A percentile compares a stretch with the other conserved stretches of the same genome.
Evolutionary conservation across 2,888 invertebrate species (phyloP).

Genomic region (Ichneumon xanthorius): DNA sequence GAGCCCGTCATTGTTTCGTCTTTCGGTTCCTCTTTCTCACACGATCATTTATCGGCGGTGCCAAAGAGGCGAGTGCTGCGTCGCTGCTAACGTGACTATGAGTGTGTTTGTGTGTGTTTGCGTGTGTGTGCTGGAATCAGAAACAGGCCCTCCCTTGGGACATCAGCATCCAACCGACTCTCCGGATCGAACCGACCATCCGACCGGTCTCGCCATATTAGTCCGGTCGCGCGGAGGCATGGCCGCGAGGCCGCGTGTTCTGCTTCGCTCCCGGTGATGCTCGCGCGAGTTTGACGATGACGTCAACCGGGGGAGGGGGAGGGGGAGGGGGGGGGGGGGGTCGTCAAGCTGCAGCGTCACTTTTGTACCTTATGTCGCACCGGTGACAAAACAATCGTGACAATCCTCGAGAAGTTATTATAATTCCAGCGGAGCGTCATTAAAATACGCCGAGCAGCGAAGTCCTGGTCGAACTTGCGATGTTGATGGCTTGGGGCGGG

Average conservation of each 20-base stretch:
- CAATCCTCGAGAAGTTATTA: background rate
- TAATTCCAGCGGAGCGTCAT: background rate
- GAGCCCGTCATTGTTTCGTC: background rate
- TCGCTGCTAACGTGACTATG: background rate
- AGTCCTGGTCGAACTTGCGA: background rate
- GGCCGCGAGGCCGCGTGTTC: conserved; percentile 66
- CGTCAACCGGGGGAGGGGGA: conserved; percentile 28
- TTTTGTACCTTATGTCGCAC: background rate
- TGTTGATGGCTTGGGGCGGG: background rate
- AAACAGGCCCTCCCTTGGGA: conserved; percentile 41
- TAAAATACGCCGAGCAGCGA: background rate
- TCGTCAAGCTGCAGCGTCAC: conserved; percentile 39
- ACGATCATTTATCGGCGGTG: conserved; percentile 23
- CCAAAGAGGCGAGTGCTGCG: conserved; percentile 14
- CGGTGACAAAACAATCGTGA: conserved; percentile 27
- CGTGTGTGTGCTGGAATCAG: conserved; percentile 20
- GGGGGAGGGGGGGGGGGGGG: background rate
- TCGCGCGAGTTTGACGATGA: conserved; percentile 44
- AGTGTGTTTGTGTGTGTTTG: background rate
- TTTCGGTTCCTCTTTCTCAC: conserved; percentile 7
- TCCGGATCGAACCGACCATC: conserved; percentile 49
- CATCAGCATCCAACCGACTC: conserved; percentile 30
- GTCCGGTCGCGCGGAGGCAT: conserved; percentile 72
- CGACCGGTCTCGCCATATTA: conserved; percentile 78
- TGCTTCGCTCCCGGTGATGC: conserved; percentile 38